Conservation (phyloP, 1,140 invertebrate genomes). For the Fopius arisanus region DNA sequence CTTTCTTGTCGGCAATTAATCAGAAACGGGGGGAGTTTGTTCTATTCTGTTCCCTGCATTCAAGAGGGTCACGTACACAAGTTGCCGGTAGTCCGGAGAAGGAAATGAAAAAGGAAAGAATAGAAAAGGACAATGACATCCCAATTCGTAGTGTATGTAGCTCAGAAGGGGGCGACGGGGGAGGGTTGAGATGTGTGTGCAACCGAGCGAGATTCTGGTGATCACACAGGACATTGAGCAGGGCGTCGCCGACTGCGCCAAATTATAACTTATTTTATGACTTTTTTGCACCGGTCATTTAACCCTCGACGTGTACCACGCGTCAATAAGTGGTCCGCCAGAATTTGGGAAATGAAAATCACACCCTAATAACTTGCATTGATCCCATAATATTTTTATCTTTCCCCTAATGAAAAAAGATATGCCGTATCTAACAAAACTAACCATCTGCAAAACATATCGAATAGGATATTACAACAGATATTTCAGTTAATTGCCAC, state of each 20-base stretch:
- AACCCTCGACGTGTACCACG: slow-evolving; percentile 41
- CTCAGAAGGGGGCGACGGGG: slow-evolving; percentile 25
- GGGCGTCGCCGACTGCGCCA: slow-evolving; percentile 61
- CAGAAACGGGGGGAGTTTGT: slow-evolving; percentile 52
- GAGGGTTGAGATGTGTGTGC: slow-evolving; percentile 38
- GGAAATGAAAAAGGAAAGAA: slow-evolving; percentile 24
- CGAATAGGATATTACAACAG: too few relatives aligned
- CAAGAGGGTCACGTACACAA: slow-evolving; percentile 3
- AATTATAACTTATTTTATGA: slow-evolving; percentile 68
- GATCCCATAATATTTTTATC: background rate
- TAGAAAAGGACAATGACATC: slow-evolving; percentile 31
- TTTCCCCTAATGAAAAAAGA: background rate
- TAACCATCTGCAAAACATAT: too few relatives aligned
- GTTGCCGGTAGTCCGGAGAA: background rate
- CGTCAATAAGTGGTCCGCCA: slow-evolving; percentile 16
- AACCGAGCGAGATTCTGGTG: slow-evolving; percentile 60
- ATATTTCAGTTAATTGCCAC: too few relatives aligned
- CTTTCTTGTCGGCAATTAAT: slow-evolving; percentile 52
- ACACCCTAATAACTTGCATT: slow-evolving; percentile 62
- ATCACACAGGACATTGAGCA: slow-evolving; percentile 66
- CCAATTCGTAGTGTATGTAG: slow-evolving; percentile 44
- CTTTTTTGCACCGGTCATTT: slow-evolving; percentile 65
- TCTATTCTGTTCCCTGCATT: slow-evolving; percentile 30
- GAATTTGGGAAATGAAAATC: slow-evolving; percentile 63
- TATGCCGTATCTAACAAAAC: too few relatives aligned